Conservation (phyloP, 2,797 vertebrate species). For the Acrossocheilus wenchowensis region DNA sequence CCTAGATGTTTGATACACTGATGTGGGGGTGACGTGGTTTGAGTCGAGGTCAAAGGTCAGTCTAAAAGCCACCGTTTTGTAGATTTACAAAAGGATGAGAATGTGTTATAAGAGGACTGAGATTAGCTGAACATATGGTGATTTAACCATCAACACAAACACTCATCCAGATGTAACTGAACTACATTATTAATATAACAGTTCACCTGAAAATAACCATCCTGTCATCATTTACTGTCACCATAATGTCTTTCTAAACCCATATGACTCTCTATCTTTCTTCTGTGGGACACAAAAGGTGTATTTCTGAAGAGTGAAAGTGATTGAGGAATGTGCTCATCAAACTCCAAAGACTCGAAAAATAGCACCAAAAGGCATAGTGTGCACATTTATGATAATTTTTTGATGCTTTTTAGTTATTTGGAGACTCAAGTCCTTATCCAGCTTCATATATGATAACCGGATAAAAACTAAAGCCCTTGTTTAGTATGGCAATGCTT, state of each 20-base stretch:
- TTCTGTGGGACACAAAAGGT: background rate
- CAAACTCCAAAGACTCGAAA: background rate
- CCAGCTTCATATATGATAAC: background rate
- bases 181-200: background rate
- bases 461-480: background rate
- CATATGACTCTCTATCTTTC: background rate
- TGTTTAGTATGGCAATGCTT: background rate
- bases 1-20: background rate
- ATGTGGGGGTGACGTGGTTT: background rate
- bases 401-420: background rate
- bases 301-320: background rate
- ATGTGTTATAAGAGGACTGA: background rate
- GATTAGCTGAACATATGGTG: background rate
- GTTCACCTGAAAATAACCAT: background rate
- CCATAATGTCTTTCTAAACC: background rate
- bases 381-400: background rate
- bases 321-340: background rate
- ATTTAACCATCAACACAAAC: background rate
- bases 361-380: background rate
- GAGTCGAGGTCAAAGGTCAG: slow-evolving; percentile 22
- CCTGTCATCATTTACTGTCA: background rate
- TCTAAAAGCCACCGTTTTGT: background rate
- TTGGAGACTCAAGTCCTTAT: too few species aligned
- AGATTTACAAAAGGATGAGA: background rate
- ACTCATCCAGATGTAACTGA: background rate